Conservation (phyloP, 2,113 vertebrate genomes). For the Amazona guildingii region DNA sequence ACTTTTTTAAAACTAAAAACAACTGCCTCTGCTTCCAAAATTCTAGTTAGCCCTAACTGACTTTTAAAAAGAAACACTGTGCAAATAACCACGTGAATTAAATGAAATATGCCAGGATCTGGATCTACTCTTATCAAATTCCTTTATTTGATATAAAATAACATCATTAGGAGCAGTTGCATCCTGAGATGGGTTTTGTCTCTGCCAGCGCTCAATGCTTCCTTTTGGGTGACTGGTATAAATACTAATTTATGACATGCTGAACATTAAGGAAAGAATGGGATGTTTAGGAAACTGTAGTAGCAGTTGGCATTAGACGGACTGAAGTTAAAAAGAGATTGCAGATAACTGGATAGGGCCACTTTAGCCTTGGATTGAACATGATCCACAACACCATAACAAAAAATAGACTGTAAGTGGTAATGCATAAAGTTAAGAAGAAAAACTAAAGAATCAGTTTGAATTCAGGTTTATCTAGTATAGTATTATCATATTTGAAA, state of each 20-base stretch:
- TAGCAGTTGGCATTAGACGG: background rate
- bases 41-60: background rate
- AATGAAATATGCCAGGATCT: conserved; percentile 41
- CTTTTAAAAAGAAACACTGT: conserved; percentile 12
- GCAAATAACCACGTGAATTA: conserved; percentile 41
- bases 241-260: background rate
- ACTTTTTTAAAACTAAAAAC: background rate
- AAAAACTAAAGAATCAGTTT: background rate
- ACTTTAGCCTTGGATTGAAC: background rate
- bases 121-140: conserved; percentile 61
- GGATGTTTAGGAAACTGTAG: background rate
- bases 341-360: background rate
- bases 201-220: conserved; percentile 33
- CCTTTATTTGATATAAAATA: conserved; percentile 71
- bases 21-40: conserved; percentile 6
- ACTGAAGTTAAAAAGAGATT: background rate
- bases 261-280: background rate
- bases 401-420: background rate
- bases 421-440: background rate
- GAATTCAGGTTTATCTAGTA: background rate
- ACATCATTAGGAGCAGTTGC: conserved; percentile 60
- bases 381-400: background rate
- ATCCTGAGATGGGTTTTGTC: conserved; percentile 44
- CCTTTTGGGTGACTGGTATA: conserved; percentile 25
- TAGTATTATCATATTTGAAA: background rate